These are phyloP conservation scores for Austrolebias charrua DNA, from an alignment of 2,797 vertebrate genomes.

Conservation along the genomic window DNA sequence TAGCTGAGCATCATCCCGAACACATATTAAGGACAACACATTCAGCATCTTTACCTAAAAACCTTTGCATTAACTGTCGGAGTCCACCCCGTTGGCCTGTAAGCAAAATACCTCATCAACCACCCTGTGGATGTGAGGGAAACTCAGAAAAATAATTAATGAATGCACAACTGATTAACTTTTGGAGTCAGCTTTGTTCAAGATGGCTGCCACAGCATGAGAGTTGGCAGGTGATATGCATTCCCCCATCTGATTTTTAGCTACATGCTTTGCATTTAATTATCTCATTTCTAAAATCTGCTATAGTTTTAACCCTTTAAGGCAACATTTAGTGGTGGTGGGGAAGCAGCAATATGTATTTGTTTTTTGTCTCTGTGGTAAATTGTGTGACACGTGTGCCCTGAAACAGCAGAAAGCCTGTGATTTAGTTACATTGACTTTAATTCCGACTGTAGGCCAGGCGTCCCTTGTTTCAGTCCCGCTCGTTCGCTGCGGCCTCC, in stretches of 20 bases:
- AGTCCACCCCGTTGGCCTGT: too few relatives aligned
- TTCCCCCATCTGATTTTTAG: conserved; percentile 31
- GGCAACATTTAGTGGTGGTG: conserved; percentile 6
- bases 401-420: conserved; percentile 22
- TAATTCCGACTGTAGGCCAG: conserved; percentile 42
- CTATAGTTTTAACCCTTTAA: conserved; percentile 22
- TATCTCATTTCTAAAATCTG: conserved; percentile 49
- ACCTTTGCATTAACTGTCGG: too few relatives aligned
- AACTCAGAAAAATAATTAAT: too few relatives aligned
- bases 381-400: conserved; percentile 29
- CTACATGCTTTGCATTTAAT: conserved; percentile 61
- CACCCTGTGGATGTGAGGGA: too few relatives aligned
- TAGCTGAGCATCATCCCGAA: too few relatives aligned
- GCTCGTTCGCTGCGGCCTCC: conserved; percentile 51
- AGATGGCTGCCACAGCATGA: too few relatives aligned
- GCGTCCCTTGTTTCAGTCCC: conserved; percentile 49
- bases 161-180: too few relatives aligned
- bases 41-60: too few relatives aligned
- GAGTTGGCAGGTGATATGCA: too few relatives aligned
- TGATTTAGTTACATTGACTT: conserved; percentile 58
- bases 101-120: too few relatives aligned
- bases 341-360: conserved; percentile 16
- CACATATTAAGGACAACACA: too few relatives aligned
- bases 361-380: background rate
- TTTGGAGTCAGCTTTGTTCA: too few relatives aligned